Conservation (phyloP, 2,797 vertebrate species). For the Pantherophis vulpinus region DNA sequence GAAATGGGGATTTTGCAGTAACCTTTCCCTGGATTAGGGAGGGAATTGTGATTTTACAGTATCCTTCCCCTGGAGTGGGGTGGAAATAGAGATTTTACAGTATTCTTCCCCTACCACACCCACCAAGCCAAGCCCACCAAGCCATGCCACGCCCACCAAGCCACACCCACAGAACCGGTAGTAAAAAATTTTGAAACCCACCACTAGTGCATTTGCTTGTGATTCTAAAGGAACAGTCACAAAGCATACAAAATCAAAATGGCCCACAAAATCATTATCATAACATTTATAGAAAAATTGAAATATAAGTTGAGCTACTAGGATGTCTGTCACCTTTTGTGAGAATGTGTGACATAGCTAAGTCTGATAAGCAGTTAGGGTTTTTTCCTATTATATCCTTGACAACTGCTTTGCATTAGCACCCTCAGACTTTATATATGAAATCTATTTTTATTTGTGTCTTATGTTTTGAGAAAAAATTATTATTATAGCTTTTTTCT, state of each 20-base stretch:
- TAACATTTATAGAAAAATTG: conserved; percentile 62
- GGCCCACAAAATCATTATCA: conserved; percentile 55
- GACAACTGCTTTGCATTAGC: conserved; percentile 29
- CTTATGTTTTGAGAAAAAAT: not conserved
- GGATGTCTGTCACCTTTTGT: conserved; percentile 35
- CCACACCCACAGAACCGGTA: too few species aligned
- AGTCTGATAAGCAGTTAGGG: conserved; percentile 33
- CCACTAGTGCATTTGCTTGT: not conserved
- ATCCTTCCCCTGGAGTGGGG: too few species aligned
- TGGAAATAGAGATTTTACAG: too few species aligned
- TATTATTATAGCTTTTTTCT: not conserved
- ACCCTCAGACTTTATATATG: conserved; percentile 12
- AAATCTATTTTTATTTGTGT: not conserved
- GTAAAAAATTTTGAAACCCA: too few species aligned
- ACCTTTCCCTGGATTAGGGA: too few species aligned
- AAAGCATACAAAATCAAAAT: conserved; percentile 36
- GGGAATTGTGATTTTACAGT: too few species aligned
- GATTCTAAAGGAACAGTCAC: not conserved
- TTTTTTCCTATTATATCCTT: not conserved
- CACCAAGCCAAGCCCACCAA: too few species aligned
- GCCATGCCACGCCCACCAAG: too few species aligned
- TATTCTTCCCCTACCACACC: too few species aligned
- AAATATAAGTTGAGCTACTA: conserved; percentile 47
- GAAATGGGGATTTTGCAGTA: too few species aligned
- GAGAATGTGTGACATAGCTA: conserved; percentile 25